A percentile compares a stretch with the other conserved stretches of the same genome.
Conservation (phyloP, 2,888 invertebrate species). For the Andrena marginata region DNA sequence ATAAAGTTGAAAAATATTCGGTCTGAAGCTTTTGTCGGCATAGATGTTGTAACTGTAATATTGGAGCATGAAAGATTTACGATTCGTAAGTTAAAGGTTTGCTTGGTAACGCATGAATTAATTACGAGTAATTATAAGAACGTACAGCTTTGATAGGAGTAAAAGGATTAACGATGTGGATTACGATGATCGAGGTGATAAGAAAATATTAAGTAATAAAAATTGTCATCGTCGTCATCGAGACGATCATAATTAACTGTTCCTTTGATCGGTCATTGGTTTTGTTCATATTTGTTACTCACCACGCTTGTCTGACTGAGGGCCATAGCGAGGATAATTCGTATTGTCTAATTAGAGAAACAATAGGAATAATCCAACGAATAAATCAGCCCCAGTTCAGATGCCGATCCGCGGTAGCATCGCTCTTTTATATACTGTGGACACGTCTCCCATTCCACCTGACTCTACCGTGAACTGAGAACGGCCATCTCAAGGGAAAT, state of each 20-base stretch:
- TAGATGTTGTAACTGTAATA: neutral
- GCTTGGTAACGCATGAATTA: neutral
- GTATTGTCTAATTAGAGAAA: slow-evolving; percentile 82
- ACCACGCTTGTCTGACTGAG: slow-evolving; percentile 90
- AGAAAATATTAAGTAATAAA: slow-evolving; percentile 34
- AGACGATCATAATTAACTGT: slow-evolving; percentile 46
- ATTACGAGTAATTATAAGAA: neutral
- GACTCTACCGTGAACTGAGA: slow-evolving; percentile 45
- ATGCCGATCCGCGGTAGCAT: slow-evolving; percentile 80
- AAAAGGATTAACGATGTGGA: slow-evolving; percentile 20
- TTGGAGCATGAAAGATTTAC: neutral
- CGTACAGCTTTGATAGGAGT: neutral
- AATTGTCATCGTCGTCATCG: slow-evolving; percentile 46
- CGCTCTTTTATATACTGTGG: slow-evolving; percentile 84
- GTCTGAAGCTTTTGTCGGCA: neutral
- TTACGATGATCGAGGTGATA: slow-evolving; percentile 11
- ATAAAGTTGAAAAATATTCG: neutral
- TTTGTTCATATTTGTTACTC: slow-evolving; percentile 81
- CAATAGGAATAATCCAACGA: slow-evolving; percentile 82
- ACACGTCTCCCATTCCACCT: slow-evolving; percentile 80
- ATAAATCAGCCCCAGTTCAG: slow-evolving; percentile 78
- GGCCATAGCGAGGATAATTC: slow-evolving; percentile 87
- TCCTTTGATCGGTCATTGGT: slow-evolving; percentile 56
- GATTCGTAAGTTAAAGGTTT: slow-evolving; percentile 4
- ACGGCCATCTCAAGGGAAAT: slow-evolving; percentile 33